Evolutionary conservation across 1,140 invertebrate genomes (phyloP), one percentile per base, ranked within the genome.

Genomic region (Tachypleus tridentatus): DNA sequence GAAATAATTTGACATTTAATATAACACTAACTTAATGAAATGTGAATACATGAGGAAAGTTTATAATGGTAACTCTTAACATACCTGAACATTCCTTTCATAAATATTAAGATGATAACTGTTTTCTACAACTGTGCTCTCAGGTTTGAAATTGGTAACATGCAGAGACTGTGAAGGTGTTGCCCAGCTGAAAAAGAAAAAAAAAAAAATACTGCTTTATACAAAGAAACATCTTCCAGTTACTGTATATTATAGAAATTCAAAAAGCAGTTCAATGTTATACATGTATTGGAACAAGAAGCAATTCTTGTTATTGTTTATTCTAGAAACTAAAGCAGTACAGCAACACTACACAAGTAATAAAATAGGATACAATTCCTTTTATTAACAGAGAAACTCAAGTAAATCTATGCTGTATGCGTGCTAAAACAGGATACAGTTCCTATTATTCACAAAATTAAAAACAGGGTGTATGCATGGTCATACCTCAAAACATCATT

Each of bases 21-120:
- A 29, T 29, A 29, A 29, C 29, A 2, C 29, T 29, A 29, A 1
- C 29, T 2, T 29, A 29, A 29, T 29, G 29, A 29, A 29, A 29
- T 29, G 29, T 29, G 29, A 29, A 29, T 29, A 29, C 29, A 29
- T 29, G 29, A 29, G 29, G 29, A 29, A 29, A 29, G 29, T 29
- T 29, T 29, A 29, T 29, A 29, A 29, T 29, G 29, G 29, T 29
- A 29, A 29, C 29, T 29, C 29, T 29, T 29, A 29, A 59, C 65
- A 70, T 75, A 86, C 80, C 80, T 88, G 84, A 6, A 88, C 77
- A 76, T 87, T 86, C 72, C 90, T 82, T 76, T 91, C 86, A 77
- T 90, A 93, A 1, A 85, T 73, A 67, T 83, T 85, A 56, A 93
- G 74, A 50, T 81, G 74, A 71, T 89, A 93, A 72, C 89, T 84